Evolutionary conservation across 2,113 vertebrate genomes (phyloP), one percentile per base, ranked within the genome.

Genomic region (Sphyrna mokarran): DNA sequence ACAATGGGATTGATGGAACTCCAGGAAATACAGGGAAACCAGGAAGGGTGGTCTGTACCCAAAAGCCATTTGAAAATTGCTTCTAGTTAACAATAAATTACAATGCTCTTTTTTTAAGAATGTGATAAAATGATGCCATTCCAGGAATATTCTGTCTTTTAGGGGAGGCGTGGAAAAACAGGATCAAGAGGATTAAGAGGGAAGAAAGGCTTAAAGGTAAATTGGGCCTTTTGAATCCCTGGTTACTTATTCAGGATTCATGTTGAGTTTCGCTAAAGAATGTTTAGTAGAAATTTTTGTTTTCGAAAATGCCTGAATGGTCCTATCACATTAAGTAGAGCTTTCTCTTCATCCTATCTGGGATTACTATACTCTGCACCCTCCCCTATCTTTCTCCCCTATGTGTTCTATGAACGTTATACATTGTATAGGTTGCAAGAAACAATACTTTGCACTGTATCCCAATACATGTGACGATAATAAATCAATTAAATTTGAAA

Each of bases 151-250:
- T 72, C 58, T 86, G 0, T 80, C n/a, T 95, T 33, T 58, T 97
- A 99, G 98, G 98, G 98, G 54, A 98, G 98, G 97, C 96, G 98
- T 95, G 98, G 98, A 43, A 99, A 97, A 96, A 97, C 97, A 1
- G 98, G 98, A 80, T 96, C 96, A 90, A 97, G 98, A 96, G 97
- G 97, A 1, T 96, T 95, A 0, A 97, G 98, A 69, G 98, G 98
- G 5, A 96, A 97, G 80, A 96, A 96, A 96, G 98, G 98, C 96
- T 97, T 96, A 96, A 98, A 98, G 98, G 98, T 99, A 97, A 70
- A 83, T 83, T 40, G 0, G 16, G 80, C 37, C 37, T 16, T 40
- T 20, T 83, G n/a, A 20, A 83, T 4, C 37, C 0, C 61, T 63
- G 37, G 16, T 83, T 40, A 83, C 20, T 83, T 83, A 83, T 83